Base-by-base conservation (phyloP, 1,140 invertebrate genomes). In the Phortica variegata region DNA sequence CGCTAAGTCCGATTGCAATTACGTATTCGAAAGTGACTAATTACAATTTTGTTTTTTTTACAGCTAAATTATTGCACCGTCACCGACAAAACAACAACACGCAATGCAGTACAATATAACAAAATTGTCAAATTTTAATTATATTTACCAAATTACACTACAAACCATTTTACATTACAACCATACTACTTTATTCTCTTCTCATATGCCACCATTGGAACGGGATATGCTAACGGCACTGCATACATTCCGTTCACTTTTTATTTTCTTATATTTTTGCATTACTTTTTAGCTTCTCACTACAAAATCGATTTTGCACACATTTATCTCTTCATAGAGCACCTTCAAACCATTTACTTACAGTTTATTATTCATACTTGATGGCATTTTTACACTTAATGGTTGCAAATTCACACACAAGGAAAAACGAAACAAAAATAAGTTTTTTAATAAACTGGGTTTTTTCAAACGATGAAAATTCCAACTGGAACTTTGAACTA, bases 331-430 rank as follows among this genome's bases (percentile, higher is more conserved):
- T 40, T 26, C 49, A 50, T 47, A 51, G 56, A 56, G 48, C 21
- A 36, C 42, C 43, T 55, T 33, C 21, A 37, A 29, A 52, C 65
- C 58, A 69, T 56, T 49, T 71, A 74, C 71, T 74, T 74, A 74
- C 71, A 74, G 71, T 71, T 74, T 74, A 74, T 73, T 74, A 74
- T 74, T 74, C 71, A 74, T 74, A 41, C 58, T 71, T 60, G 70
- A 71, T 71, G 71, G 71, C 71, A 74, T 74, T 62, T 71, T 74
- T 50, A 71, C 55, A 57, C 54, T 61, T 60, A 73, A 60, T 73
- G 57, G 54, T 74, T 74, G 63, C 58, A 71, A 69, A 39, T 65
- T 68, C 56, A 60, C 51, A 56, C 61, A 73, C 66, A 61, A 56
- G 57, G 49, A 62, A 58, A 47, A 54, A 39, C 47, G 6, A 53